Percentiles rank a stretch among this genome's conserved stretches.
Conservation (phyloP, 64 coral and sea anemone genomes). For the Anthopleura sola region DNA sequence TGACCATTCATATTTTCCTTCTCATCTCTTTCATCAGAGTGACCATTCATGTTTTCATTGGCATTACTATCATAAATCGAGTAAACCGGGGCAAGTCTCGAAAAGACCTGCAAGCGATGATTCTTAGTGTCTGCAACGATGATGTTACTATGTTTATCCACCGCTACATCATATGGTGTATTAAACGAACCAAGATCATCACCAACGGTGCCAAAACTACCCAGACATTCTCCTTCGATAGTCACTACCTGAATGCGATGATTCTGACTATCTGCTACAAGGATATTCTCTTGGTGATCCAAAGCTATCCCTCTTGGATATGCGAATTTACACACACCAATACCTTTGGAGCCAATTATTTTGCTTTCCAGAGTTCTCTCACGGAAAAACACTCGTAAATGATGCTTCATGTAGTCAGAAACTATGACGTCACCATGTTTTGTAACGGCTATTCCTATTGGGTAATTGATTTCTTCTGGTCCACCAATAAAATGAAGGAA, state of each 20-base stretch:
- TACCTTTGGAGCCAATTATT: slow-evolving; percentile 58
- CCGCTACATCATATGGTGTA: slow-evolving; percentile 73
- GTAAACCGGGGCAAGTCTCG: slow-evolving; percentile 35
- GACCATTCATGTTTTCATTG: not conserved
- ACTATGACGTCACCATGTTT: slow-evolving; percentile 74
- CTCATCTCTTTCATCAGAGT: not conserved
- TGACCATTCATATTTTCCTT: not conserved
- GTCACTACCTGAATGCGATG: slow-evolving; percentile 86
- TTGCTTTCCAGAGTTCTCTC: slow-evolving; percentile 40
- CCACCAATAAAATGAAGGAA: slow-evolving; percentile 84
- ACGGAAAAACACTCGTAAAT: slow-evolving; percentile 67
- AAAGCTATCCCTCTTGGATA: slow-evolving; percentile 79
- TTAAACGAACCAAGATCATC: slow-evolving; percentile 64
- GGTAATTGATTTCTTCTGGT: slow-evolving; percentile 54
- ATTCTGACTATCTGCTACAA: slow-evolving; percentile 85
- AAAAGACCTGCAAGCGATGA: slow-evolving; percentile 81
- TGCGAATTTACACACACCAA: slow-evolving; percentile 70
- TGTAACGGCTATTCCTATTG: slow-evolving; percentile 68
- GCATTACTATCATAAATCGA: slow-evolving; percentile 31
- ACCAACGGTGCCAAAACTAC: slow-evolving; percentile 72
- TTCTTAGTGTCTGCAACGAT: slow-evolving; percentile 92
- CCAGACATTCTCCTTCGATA: slow-evolving; percentile 53
- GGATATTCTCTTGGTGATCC: slow-evolving; percentile 76
- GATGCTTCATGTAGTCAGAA: slow-evolving; percentile 65
- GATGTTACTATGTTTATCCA: slow-evolving; percentile 55